A percentile compares a stretch with the other conserved stretches of the same genome.
These are phyloP conservation scores for Phaedon cochleariae DNA, from an alignment of 2,888 invertebrate genomes.

Conservation along the genomic window DNA sequence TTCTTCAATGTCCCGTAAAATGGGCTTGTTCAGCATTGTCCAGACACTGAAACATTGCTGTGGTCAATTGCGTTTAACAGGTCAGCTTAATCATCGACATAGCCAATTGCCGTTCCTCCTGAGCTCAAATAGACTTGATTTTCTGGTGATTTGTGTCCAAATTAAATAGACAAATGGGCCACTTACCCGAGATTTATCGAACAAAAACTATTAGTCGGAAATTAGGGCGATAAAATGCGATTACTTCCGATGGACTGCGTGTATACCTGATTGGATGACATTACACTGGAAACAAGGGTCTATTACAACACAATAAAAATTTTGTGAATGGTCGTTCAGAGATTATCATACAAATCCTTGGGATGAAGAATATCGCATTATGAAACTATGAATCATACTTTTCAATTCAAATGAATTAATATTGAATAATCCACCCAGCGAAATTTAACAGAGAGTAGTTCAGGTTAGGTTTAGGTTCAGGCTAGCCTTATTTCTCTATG, in stretches of 20 bases:
- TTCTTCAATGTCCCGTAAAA: neutral
- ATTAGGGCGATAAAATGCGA: conserved; percentile 16
- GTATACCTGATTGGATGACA: neutral
- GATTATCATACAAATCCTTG: too few relatives aligned
- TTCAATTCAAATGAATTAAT: too few relatives aligned
- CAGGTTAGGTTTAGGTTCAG: too few relatives aligned
- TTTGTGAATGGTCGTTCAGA: too few relatives aligned
- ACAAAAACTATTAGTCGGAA: conserved; percentile 31
- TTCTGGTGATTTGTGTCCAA: conserved; percentile 56
- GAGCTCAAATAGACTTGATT: conserved; percentile 47
- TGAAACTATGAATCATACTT: too few relatives aligned
- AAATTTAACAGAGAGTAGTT: too few relatives aligned
- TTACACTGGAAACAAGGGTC: too few relatives aligned
- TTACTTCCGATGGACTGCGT: neutral
- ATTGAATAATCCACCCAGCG: too few relatives aligned
- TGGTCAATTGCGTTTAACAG: conserved; percentile 58
- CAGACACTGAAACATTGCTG: conserved; percentile 56
- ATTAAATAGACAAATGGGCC: conserved; percentile 53
- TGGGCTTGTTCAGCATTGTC: neutral
- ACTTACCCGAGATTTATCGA: conserved; percentile 37
- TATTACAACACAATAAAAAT: too few relatives aligned
- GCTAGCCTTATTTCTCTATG: too few relatives aligned
- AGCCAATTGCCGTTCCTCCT: conserved; percentile 29
- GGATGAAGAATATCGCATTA: too few relatives aligned
- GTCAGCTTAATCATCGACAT: conserved; percentile 53